A percentile compares a stretch with the other conserved stretches of the same genome.
phyloP scores from a whole-genome alignment of 2,113 vertebrate genomes.

The Sinocyclocheilus rhinocerous region DNA sequence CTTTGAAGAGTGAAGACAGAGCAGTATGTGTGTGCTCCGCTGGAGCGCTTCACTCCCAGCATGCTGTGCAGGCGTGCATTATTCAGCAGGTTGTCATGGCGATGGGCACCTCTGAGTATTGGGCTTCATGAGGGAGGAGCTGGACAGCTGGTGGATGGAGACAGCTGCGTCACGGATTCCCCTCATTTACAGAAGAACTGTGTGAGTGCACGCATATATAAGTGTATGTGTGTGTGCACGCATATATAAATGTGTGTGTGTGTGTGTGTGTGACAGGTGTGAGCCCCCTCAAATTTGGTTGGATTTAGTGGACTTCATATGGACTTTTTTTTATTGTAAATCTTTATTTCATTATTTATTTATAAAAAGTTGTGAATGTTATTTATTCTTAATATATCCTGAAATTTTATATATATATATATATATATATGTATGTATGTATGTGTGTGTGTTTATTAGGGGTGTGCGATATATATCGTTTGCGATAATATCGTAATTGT shows the following conservation, averaged over 20 bases:
- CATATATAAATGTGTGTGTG: neutral
- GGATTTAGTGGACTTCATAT: neutral
- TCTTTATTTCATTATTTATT: too few relatives aligned
- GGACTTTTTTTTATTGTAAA: too few relatives aligned
- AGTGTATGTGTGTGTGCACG: neutral
- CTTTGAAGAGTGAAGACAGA: neutral
- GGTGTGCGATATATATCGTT: too few relatives aligned
- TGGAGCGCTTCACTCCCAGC: conserved; percentile 40
- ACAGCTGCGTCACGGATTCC: conserved; percentile 50
- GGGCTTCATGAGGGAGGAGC: conserved; percentile 30
- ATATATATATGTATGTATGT: too few relatives aligned
- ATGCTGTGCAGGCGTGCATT: conserved; percentile 51
- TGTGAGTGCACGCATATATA: neutral
- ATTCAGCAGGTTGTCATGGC: conserved; percentile 48
- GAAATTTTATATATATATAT: too few relatives aligned
- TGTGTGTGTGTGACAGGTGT: neutral
- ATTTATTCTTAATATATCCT: too few relatives aligned
- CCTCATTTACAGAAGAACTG: neutral
- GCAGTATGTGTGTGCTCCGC: conserved; percentile 22
- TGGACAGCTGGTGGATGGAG: conserved; percentile 55
- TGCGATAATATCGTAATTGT: too few relatives aligned
- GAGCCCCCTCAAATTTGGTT: neutral
- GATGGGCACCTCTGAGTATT: conserved; percentile 38
- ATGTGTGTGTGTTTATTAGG: too few relatives aligned
- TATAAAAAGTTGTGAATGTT: too few relatives aligned